Percentiles rank a stretch among this genome's conserved stretches.
These are phyloP conservation scores for Simalia tracyae DNA, from an alignment of 2,797 vertebrate species.

Conservation along the genomic window DNA sequence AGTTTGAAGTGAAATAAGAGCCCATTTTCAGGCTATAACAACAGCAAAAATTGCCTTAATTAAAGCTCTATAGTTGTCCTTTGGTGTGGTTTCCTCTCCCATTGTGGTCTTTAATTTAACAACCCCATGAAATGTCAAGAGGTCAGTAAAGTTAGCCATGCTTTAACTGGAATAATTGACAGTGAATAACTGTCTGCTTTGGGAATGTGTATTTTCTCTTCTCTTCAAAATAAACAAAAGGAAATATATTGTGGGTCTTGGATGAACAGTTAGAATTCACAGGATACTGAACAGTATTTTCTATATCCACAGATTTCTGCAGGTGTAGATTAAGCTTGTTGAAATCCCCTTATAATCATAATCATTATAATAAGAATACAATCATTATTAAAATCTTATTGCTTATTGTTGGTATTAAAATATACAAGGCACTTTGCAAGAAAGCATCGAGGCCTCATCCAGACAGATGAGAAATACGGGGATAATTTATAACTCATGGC, in stretches of 20 bases:
- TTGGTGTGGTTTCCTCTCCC: background rate
- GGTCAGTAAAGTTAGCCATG: conserved; percentile 46
- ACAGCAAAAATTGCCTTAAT: conserved; percentile 44
- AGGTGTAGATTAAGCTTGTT: background rate
- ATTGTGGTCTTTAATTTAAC: conserved; percentile 41
- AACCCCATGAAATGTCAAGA: conserved; percentile 14
- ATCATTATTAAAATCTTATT: background rate
- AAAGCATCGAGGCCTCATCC: background rate
- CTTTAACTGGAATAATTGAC: conserved; percentile 44
- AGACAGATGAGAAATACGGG: background rate
- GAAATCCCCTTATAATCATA: background rate
- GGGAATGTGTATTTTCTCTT: conserved; percentile 34
- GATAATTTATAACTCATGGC: background rate
- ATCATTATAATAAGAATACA: background rate
- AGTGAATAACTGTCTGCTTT: conserved; percentile 46
- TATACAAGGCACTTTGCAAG: background rate
- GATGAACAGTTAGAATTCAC: background rate
- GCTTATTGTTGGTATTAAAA: conserved; percentile 16
- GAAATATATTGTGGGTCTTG: background rate
- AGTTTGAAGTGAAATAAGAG: conserved; percentile 36
- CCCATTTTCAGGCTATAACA: conserved; percentile 44
- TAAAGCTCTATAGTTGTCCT: conserved; percentile 40
- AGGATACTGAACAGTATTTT: background rate
- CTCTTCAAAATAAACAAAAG: conserved; percentile 50
- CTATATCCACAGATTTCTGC: background rate